Evolutionary conservation across 2,888 invertebrate species (phyloP).

Genomic region (Mystacides longicornis): DNA sequence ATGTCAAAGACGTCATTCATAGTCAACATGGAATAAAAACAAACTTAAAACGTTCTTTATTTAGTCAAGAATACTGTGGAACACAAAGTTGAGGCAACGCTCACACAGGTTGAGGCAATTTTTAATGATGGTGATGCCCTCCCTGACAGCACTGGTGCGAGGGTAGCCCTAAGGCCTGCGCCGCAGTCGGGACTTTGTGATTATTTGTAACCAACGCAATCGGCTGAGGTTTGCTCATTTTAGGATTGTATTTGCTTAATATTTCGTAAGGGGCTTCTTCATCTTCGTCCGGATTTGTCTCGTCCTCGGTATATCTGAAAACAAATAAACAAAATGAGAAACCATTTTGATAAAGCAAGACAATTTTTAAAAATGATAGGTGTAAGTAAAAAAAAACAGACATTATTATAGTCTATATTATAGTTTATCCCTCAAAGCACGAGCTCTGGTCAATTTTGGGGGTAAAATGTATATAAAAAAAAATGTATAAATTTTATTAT

Average conservation of each 20-base stretch:
- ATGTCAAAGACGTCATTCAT: neutral
- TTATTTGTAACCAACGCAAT: neutral
- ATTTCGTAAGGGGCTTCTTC: slow-evolving; percentile 52
- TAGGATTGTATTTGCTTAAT: slow-evolving; percentile 42
- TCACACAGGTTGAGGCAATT: neutral
- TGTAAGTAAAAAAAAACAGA: no score
- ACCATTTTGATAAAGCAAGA: neutral
- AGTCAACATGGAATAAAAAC: neutral
- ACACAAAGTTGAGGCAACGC: neutral
- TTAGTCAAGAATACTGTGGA: neutral
- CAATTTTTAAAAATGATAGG: neutral
- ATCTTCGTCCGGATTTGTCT: slow-evolving; percentile 52
- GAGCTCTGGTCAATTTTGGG: no score
- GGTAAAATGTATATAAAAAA: no score
- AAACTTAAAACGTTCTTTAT: neutral
- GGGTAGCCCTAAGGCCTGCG: slow-evolving; percentile 9
- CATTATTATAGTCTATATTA: no score
- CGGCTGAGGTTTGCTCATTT: slow-evolving; percentile 14
- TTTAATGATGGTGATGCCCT: slow-evolving; percentile 19
- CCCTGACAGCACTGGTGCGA: slow-evolving; percentile 23
- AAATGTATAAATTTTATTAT: no score
- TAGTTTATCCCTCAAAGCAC: no score
- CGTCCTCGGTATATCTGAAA: slow-evolving; percentile 52
- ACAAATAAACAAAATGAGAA: neutral
- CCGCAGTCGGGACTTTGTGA: neutral